Evolutionary conservation across 2,888 invertebrate genomes (phyloP), one percentile per base, ranked within the genome.

Genomic region (Ceratothoa steindachneri): DNA sequence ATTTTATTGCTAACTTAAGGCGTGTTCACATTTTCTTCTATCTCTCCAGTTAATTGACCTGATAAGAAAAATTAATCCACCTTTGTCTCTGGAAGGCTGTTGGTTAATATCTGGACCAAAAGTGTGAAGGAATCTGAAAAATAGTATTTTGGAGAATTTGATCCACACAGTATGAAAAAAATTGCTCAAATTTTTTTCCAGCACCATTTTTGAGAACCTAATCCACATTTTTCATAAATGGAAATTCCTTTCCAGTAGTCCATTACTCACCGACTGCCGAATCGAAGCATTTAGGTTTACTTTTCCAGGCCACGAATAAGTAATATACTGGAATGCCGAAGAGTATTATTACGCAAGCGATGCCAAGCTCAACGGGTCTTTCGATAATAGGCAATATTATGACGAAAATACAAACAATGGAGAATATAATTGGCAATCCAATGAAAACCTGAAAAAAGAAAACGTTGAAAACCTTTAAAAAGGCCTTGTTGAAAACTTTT

Each of bases 311-410:
- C 55, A 94, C 89, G 53, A 93, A 89, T 1, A 89, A 82, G 82
- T 88, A 90, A 85, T 93, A 95, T 24, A 91, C 90, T 0, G 97
- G 97, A 80, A 97, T 89, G 4, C 95, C 95, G 4, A 88, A 87
- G 22, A 93, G 84, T 52, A 87, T 85, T 72, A 87, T 85, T 7
- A 82, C 80, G 71, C 85, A 81, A 12, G 94, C 96, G 30, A 93
- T 86, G 41, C 92, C 91, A 7, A 93, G 91, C 85, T 95, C 95
- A 22, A 84, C 86, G 0, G 95, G 94, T 71, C 90, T 89, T 12
- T 89, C 90, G 82, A 90, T 90, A 83, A 91, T 91, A 0, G 97
- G 96, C 72, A 93, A 88, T 71, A 92, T 88, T 24, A 97, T 91
- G 70, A 98, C 87, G 84, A 95, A 93, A 24, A 91, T 86, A 83